Percentiles rank a stretch among this genome's conserved stretches.
These are phyloP conservation scores for Gallirallus australis DNA, from an alignment of 2,797 vertebrate genomes.

Conservation along the genomic window DNA sequence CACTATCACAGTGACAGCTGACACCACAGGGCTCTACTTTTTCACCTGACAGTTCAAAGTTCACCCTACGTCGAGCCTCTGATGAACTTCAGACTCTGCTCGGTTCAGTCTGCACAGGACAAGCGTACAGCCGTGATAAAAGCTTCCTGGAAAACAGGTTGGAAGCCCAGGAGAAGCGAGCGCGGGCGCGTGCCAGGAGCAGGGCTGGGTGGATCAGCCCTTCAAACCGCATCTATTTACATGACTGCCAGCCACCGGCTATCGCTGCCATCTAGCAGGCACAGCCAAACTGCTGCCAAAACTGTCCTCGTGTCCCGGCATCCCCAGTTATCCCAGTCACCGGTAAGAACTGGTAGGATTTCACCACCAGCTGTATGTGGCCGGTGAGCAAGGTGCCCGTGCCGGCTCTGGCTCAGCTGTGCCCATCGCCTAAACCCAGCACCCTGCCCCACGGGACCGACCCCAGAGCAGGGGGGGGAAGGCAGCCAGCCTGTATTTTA, in stretches of 20 bases:
- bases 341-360: neutral
- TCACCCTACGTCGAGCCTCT: neutral
- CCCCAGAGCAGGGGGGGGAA: no score
- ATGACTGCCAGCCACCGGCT: rapidly evolving
- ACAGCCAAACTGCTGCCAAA: neutral
- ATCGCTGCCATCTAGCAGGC: rapidly evolving
- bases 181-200: rapidly evolving
- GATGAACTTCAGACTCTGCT: neutral
- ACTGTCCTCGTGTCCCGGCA: rapidly evolving
- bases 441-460: rapidly evolving
- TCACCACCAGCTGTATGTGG: neutral
- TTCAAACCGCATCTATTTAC: rapidly evolving
- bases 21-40: rapidly evolving
- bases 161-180: neutral
- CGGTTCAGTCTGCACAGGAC: rapidly evolving
- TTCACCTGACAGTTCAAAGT: neutral
- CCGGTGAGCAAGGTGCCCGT: neutral
- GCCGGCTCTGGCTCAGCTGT: rapidly evolving
- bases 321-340: neutral
- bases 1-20: rapidly evolving
- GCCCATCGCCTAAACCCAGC: neutral
- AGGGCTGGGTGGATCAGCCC: neutral
- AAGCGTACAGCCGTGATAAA: neutral
- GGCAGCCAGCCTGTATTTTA: rapidly evolving
- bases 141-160: neutral